Conservation (phyloP, 1,140 invertebrate genomes). For the silkworm (Bombyx mori) region ASM3026992v2 NC_085116.1:10539501-10540000, state of each 20-base stretch:
- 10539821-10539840: not conserved
- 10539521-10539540: not conserved
- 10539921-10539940: no score
- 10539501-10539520: no score
- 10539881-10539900: no score
- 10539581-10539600: constrained; percentile 75
- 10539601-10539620: constrained; percentile 85
- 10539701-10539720: constrained; percentile 88
- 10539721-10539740: constrained; percentile 73
- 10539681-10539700: constrained; percentile 83
- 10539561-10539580: constrained; percentile 76
- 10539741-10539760: constrained; percentile 77
- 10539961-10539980: no score
- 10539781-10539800: constrained; percentile 56
- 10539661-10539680: constrained; percentile 82
- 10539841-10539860: no score
- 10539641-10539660: constrained; percentile 86
- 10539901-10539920: no score
- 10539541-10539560: constrained; percentile 77
- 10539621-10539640: constrained; percentile 75
- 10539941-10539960: no score
- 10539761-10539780: constrained; percentile 76
- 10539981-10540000: no score
- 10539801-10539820: constrained; percentile 1
- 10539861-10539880: no score